Base-by-base conservation (phyloP, 2,113 vertebrate species). In the Heterotilapia buettikoferi region DNA sequence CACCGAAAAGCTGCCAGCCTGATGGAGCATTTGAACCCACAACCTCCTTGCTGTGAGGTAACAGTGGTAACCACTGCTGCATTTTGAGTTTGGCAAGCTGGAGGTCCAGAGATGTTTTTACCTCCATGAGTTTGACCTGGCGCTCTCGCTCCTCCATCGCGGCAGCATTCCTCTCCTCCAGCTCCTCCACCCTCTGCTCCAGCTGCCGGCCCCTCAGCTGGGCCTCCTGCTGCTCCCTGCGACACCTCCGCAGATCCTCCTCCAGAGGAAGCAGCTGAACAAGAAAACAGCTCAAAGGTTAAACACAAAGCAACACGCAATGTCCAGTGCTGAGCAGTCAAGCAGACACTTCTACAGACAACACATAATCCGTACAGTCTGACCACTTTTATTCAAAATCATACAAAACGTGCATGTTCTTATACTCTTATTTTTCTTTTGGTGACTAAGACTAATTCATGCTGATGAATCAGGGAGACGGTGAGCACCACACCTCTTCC, bases 41-140 rank as follows among this genome's bases (percentile, higher is more conserved):
- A 66, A 13, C 61, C 61, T 21, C 38, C 19, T 66, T 38, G 61
- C 61, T 36, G 31, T 63, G 18, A 63, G 31, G 31, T 11, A 63
- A 63, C 31, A 33, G 31, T 63, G 59, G 16, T 63, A n/a, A 63
- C 31, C 59, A 66, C 31, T 4, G 31, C 61, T 66, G 31, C 2
- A 66, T 66, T 66, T 38, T 13, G 45, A 52, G 26, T 78, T 50
- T 78, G 16, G 19, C 14, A 7, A 78, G 73, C 26, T 38, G 61
- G 36, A 7, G 9, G 10, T 47, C 0, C 43, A 52, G 45, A 78
- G 26, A 78, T 52, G 26, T 78, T 82, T 81, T 26, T 92, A 99
- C 98, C 98, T 99, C 98, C 97, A 98, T 96, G 63, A 98, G 93
- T 95, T 98, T 98, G 89, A 97, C 71, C 7, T 98, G 97, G 57